Conservation (phyloP, 1,140 invertebrate species). For the Drosophila busckii region DNA sequence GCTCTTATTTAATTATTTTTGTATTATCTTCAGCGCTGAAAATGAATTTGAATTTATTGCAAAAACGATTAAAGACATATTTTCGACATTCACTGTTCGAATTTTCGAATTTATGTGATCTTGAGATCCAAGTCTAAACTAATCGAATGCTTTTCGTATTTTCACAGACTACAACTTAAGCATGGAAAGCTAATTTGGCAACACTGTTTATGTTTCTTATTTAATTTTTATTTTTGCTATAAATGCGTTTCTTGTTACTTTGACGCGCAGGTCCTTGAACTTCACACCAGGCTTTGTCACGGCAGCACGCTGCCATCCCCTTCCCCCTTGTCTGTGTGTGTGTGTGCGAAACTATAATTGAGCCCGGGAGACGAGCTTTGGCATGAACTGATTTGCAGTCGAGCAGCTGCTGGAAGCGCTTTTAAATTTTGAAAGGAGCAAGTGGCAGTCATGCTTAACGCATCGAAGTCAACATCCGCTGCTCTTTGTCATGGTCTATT, state of each 20-base stretch:
- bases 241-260: too few relatives aligned
- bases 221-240: too few relatives aligned
- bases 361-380: not conserved
- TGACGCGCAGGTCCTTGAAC: slow-evolving; percentile 49
- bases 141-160: slow-evolving; percentile 21
- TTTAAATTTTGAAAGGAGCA: not conserved
- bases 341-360: not conserved
- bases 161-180: slow-evolving; percentile 51
- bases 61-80: too few relatives aligned
- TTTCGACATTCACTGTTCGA: too few relatives aligned
- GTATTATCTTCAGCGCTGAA: too few relatives aligned
- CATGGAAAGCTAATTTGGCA: too few relatives aligned
- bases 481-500: not conserved
- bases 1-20: too few relatives aligned
- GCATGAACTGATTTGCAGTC: slow-evolving; percentile 1
- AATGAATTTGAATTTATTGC: too few relatives aligned
- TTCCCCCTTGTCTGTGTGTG: not conserved
- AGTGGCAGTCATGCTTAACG: not conserved
- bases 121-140: too few relatives aligned
- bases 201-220: too few relatives aligned
- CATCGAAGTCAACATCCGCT: not conserved
- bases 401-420: not conserved
- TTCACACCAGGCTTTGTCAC: slow-evolving; percentile 4
- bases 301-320: not conserved
- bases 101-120: too few relatives aligned